Conservation (phyloP, 2,888 invertebrate genomes). For the Notodonta dromedarius region DNA sequence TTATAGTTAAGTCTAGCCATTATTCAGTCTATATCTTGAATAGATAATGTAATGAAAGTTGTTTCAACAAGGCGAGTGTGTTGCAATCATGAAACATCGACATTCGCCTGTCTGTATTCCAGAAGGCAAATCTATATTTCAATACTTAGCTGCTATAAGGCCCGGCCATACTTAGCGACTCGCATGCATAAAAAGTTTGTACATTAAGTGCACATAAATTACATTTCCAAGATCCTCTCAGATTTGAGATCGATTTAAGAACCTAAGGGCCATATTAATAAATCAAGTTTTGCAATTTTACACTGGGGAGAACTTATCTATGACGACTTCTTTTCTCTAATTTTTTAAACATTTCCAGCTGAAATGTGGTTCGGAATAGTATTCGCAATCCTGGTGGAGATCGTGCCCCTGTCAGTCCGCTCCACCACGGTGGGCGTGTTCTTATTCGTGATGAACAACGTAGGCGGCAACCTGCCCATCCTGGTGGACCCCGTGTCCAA, state of each 20-base stretch:
- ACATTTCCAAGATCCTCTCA: no score
- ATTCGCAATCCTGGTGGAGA: constrained; percentile 95
- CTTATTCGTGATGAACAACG: constrained; percentile 96
- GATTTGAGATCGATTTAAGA: no score
- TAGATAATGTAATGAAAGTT: constrained; percentile 2
- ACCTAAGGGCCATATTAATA: no score
- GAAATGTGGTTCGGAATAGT: constrained; percentile 98
- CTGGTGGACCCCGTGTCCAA: constrained; percentile 93
- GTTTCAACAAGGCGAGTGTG: constrained; percentile 1
- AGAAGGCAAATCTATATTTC: no score
- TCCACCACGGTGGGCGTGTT: constrained; percentile 95
- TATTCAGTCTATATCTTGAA: neutral
- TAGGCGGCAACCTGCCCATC: constrained; percentile 95
- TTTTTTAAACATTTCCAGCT: constrained; percentile 79
- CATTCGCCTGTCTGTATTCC: neutral
- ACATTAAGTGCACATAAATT: no score
- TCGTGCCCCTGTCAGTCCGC: constrained; percentile 91
- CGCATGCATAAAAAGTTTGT: no score
- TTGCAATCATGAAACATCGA: neutral
- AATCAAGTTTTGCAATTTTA: no score
- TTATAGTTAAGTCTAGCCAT: no score
- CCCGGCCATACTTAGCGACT: no score
- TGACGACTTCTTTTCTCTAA: no score
- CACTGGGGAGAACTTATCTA: no score
- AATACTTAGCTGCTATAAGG: no score